Evolutionary conservation across 2,888 invertebrate species (phyloP).

Genomic region (Acanthopleura granulata): DNA sequence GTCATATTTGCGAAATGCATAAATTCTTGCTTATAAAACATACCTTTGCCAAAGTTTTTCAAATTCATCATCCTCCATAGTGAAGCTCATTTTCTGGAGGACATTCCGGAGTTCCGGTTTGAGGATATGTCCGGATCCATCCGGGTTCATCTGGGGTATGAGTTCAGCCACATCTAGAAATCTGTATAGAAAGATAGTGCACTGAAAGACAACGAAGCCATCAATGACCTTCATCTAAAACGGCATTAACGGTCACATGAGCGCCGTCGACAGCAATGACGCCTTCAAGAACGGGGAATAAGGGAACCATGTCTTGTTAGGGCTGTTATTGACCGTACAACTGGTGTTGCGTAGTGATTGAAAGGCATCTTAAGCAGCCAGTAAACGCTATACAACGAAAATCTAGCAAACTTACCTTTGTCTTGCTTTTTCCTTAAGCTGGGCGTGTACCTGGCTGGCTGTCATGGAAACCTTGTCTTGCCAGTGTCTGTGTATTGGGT

Average conservation of each 20-base stretch:
- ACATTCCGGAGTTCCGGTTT: constrained; percentile 64
- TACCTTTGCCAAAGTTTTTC: constrained; percentile 68
- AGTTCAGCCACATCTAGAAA: constrained; percentile 62
- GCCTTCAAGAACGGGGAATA: too few species aligned
- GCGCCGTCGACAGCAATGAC: too few species aligned
- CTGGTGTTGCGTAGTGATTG: too few species aligned
- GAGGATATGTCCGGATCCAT: constrained; percentile 60
- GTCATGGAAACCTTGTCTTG: constrained; percentile 56
- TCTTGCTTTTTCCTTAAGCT: constrained; percentile 65
- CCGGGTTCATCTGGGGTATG: constrained; percentile 64
- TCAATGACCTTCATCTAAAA: too few species aligned
- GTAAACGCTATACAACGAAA: too few species aligned
- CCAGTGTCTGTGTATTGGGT: constrained; percentile 57
- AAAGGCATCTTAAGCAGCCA: too few species aligned
- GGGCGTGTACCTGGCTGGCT: constrained; percentile 61
- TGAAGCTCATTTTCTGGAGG: constrained; percentile 62
- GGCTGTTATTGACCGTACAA: too few species aligned
- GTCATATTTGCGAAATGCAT: too few species aligned
- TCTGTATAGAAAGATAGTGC: constrained; percentile 36
- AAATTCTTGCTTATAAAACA: constrained; percentile 22
- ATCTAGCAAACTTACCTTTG: constrained; percentile 50
- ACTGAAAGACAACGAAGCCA: too few species aligned
- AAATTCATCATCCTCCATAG: constrained; percentile 65
- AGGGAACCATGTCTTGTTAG: too few species aligned
- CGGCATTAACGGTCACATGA: too few species aligned